Percentiles rank a stretch among this genome's conserved stretches.
These are phyloP conservation scores for Zophobas morio DNA, from an alignment of 1,140 invertebrate genomes.

Conservation along the genomic window DNA sequence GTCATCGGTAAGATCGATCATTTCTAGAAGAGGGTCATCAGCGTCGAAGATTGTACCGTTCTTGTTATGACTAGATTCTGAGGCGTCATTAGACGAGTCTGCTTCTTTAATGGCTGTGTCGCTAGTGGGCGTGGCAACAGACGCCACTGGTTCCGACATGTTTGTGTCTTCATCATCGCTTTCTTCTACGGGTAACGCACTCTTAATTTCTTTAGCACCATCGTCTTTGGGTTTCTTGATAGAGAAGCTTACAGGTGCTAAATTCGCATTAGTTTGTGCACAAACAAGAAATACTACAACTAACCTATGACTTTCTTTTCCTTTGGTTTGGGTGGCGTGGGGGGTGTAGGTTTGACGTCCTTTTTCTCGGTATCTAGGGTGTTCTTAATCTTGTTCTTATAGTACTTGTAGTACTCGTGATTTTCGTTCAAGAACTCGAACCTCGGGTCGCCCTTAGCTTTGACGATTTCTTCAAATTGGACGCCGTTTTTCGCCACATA, in stretches of 20 bases:
- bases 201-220: conserved; percentile 76
- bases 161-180: conserved; percentile 77
- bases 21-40: conserved; percentile 66
- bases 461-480: conserved; percentile 92
- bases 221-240: conserved; percentile 85
- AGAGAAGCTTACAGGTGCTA: conserved; percentile 83
- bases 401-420: conserved; percentile 85
- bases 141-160: neutral
- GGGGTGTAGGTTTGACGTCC: conserved; percentile 62
- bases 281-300: conserved; percentile 26
- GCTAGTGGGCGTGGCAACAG: conserved; percentile 20
- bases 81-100: conserved; percentile 8
- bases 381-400: conserved; percentile 73
- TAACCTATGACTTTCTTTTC: conserved; percentile 63
- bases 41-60: conserved; percentile 51
- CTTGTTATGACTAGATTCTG: conserved; percentile 35
- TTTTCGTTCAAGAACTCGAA: conserved; percentile 85
- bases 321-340: conserved; percentile 54
- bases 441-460: conserved; percentile 87
- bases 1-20: conserved; percentile 72
- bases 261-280: conserved; percentile 26
- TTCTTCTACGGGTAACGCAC: conserved; percentile 80
- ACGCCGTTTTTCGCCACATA: conserved; percentile 95
- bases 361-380: conserved; percentile 52
- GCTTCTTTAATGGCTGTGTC: conserved; percentile 1